Base-by-base conservation (phyloP, 2,888 invertebrate species). In the Hydrotaea diabolus region DNA sequence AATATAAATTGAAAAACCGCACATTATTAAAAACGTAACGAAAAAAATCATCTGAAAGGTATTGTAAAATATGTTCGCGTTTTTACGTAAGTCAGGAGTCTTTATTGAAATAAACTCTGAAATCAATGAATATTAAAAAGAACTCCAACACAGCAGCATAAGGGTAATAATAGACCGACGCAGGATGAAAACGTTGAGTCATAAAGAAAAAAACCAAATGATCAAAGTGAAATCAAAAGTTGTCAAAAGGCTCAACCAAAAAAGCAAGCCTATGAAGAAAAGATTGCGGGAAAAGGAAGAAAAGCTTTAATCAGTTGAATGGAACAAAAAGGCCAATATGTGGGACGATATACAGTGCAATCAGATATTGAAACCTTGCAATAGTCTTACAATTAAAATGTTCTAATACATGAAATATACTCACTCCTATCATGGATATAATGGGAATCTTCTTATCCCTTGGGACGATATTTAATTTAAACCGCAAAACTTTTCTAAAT, bases 1-100 rank as follows among this genome's bases (percentile, higher is more conserved):
- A 85, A 85, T 74, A 77, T 77, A 85, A 85, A 85, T 85, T 82
- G 85, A 85, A 85, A 83, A 82, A 77, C 85, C 85, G 85, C 85
- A 85, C 62, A 82, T 82, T 82, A 82, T 80, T 82, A 85, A 79
- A 80, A 31, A 31, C 2, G 7, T 4, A 31, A 31, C n/a, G 7
- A 31, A 31, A 31, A 85, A 79, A 77, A 36, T 17, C 21, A 15
- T 23, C 36, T 77, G 49, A 77, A 77, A 80, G 49, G 59, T 23
- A 80, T 64, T 55, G 55, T 21, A 5, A 72, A 72, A 17, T 49
- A 26, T 73, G 55, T 73, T 73, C 72, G 23, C 74, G 46, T 73
- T 73, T 39, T 17, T 59, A 53, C n/a, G 59, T 73, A 62, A 43
- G 69, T 15, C 11, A 69, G 5, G 23, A 23, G 69, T 15, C 21